Evolutionary conservation across 2,113 vertebrate species (phyloP).

Genomic region (Mixornis gularis): DNA sequence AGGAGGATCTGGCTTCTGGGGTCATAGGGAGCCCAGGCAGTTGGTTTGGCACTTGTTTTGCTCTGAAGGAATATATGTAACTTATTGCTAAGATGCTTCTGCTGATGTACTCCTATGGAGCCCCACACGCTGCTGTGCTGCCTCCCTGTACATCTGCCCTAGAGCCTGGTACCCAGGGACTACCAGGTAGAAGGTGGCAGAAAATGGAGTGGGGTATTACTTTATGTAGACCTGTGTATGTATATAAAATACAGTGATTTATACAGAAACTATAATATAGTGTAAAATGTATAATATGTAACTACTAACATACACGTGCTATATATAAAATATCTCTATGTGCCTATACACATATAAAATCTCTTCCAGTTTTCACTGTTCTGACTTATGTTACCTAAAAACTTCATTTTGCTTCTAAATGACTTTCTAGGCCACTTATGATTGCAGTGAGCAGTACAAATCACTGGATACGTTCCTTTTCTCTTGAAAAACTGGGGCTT

Average conservation of each 20-base stretch:
- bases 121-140: not conserved
- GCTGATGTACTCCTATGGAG: fast-evolving
- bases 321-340: not conserved
- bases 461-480: not conserved
- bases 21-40: fast-evolving
- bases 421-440: not conserved
- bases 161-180: not conserved
- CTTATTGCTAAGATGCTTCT: not conserved
- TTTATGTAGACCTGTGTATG: not conserved
- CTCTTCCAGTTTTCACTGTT: not conserved
- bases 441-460: not conserved
- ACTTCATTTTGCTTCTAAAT: not conserved
- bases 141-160: not conserved
- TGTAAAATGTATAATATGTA: not conserved
- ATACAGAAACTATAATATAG: not conserved
- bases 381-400: not conserved
- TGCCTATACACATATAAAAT: not conserved
- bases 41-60: not conserved
- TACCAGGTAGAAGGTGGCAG: not conserved
- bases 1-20: not conserved
- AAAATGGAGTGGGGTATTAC: too few species aligned
- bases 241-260: not conserved
- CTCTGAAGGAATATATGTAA: not conserved
- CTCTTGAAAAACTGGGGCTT: not conserved
- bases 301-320: not conserved